phyloP scores from a whole-genome alignment of 2,113 vertebrate species.

The Gobius niger region DNA sequence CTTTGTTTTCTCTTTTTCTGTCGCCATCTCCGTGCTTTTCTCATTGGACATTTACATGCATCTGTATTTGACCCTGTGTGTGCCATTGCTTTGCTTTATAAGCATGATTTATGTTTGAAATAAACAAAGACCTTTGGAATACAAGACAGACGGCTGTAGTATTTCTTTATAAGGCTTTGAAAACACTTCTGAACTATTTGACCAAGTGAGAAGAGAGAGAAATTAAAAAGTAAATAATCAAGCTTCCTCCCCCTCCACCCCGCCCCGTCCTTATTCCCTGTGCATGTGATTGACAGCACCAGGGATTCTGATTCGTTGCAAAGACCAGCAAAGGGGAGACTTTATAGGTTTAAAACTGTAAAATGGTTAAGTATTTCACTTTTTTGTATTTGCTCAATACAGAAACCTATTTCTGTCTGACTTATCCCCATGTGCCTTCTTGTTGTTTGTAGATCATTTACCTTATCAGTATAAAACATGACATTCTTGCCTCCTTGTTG shows the following conservation, averaged over 20 bases:
- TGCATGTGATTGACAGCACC: too few relatives aligned
- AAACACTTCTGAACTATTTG: too few relatives aligned
- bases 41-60: slow-evolving; percentile 4
- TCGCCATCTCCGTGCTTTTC: slow-evolving; percentile 7
- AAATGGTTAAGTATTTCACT: too few relatives aligned
- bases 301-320: too few relatives aligned
- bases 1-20: slow-evolving; percentile 36
- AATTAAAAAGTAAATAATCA: too few relatives aligned
- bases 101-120: slow-evolving; percentile 66
- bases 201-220: too few relatives aligned
- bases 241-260: too few relatives aligned
- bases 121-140: slow-evolving; percentile 38
- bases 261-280: too few relatives aligned
- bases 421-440: neutral
- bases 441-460: neutral
- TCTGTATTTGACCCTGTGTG: slow-evolving; percentile 26
- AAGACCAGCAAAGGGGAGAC: too few relatives aligned
- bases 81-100: slow-evolving; percentile 58
- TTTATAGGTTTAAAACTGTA: too few relatives aligned
- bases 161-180: slow-evolving; percentile 21
- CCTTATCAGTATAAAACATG: neutral
- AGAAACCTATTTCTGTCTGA: neutral
- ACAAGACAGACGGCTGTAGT: slow-evolving; percentile 9
- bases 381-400: too few relatives aligned
- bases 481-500: slow-evolving; percentile 1